Evolutionary conservation across 2,797 vertebrate species (phyloP), one percentile per base, ranked within the genome.

Genomic region (Acrossocheilus wenchowensis): DNA sequence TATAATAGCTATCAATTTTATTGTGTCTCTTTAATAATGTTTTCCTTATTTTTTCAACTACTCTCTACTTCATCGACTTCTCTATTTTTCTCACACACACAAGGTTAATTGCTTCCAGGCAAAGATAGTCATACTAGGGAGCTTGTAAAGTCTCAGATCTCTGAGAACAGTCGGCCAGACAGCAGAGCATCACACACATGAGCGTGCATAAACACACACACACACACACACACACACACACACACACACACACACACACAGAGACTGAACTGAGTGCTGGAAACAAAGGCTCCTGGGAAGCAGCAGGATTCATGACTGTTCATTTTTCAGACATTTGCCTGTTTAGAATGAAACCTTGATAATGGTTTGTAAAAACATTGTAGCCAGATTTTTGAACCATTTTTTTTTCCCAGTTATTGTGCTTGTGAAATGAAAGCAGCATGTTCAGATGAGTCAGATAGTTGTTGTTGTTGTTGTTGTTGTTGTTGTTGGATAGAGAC

Each of bases 61-160:
- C 50, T 78, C 30, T 14, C 5, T 36, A 36, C 62, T 66, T 17
- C 1, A 5, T 36, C 52, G 1, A 30, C 78, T 64, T 39, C 12
- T 85, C 26, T 43, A 30, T 57, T 79, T 80, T 54, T 78, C 34
- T 69, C 74, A 69, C 68, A 83, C 71, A 62, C 41, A 45, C 43
- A 52, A 78, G 23, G 85, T 81, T 88, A 69, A 81, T 81, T 73
- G 74, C 79, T 78, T 78, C 73, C 79, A 75, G 88, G 73, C 62
- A 88, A 71, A 88, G 79, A 80, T 78, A 78, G 73, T 84, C 26
- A 60, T 69, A 62, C 36, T 72, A 75, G 77, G 77, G 71, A 79
- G 82, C 82, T 71, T 50, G 78, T 83, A 78, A 66, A 68, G 69
- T 45, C 81, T 86, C 62, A 86, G 81, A 79, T 78, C 73, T 77